Conservation (phyloP, 2,113 vertebrate species). For the Prionailurus bengalensis region DNA sequence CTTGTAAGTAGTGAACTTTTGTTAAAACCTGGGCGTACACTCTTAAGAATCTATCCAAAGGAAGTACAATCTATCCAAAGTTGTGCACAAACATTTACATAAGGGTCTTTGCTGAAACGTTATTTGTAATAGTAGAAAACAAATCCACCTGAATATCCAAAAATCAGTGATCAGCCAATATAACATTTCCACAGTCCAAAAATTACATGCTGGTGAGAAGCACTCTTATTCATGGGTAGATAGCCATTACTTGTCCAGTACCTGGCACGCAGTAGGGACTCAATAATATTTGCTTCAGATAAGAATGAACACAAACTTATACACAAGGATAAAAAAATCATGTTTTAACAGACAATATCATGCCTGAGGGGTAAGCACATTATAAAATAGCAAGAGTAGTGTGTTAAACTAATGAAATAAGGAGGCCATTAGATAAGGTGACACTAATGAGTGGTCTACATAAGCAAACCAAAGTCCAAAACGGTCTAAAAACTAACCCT, state of each 20-base stretch:
- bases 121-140: neutral
- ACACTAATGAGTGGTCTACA: neutral
- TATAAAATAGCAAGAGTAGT: neutral
- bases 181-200: neutral
- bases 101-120: neutral
- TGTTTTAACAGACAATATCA: neutral
- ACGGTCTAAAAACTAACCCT: neutral
- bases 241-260: neutral
- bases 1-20: neutral
- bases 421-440: neutral
- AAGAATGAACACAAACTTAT: neutral
- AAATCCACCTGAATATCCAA: conserved; percentile 11
- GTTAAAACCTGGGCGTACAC: neutral
- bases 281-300: neutral
- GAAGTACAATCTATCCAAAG: neutral
- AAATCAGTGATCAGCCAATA: neutral
- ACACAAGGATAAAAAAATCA: neutral
- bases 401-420: neutral
- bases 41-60: neutral
- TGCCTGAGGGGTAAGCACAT: neutral
- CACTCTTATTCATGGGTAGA: neutral
- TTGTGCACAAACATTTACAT: neutral
- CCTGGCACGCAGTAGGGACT: neutral
- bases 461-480: neutral
- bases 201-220: neutral